Conservation (phyloP, 2,888 invertebrate species). For the Idaea aversata region DNA sequence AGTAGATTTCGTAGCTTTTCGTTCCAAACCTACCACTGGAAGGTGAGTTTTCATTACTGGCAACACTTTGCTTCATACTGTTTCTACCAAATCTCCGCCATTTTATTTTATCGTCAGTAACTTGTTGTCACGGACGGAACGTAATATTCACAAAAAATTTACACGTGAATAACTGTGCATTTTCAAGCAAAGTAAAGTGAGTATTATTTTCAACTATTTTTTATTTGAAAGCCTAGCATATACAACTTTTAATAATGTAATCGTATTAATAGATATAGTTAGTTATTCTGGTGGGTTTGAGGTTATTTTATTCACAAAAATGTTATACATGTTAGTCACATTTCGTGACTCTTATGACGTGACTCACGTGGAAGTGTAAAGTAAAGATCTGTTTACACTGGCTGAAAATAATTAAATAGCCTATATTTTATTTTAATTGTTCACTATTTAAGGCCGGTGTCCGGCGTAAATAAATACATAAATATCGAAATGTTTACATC, state of each 20-base stretch:
- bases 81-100: slow-evolving; percentile 5
- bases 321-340: slow-evolving; percentile 10
- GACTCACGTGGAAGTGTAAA: slow-evolving; percentile 9
- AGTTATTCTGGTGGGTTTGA: slow-evolving; percentile 10
- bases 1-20: slow-evolving; percentile 2
- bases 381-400: slow-evolving; percentile 11
- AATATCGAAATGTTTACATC: slow-evolving; percentile 3
- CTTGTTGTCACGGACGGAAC: slow-evolving; percentile 10
- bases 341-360: too few relatives aligned
- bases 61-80: slow-evolving; percentile 4
- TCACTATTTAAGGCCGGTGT: not conserved
- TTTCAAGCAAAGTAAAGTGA: slow-evolving; percentile 10
- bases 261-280: slow-evolving; percentile 9
- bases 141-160: slow-evolving; percentile 10
- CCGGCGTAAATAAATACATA: slow-evolving; percentile 1
- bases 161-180: slow-evolving; percentile 12
- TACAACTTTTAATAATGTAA: slow-evolving; percentile 6
- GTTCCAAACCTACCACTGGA: slow-evolving; percentile 3
- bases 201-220: slow-evolving; percentile 11
- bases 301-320: slow-evolving; percentile 8
- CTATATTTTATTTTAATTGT: not conserved
- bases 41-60: slow-evolving; percentile 4
- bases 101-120: slow-evolving; percentile 1
- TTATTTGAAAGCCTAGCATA: slow-evolving; percentile 3
- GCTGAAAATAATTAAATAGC: slow-evolving; percentile 6